phyloP scores from a whole-genome alignment of 1,140 invertebrate genomes.

The Brachionus plicatilis region DNA sequence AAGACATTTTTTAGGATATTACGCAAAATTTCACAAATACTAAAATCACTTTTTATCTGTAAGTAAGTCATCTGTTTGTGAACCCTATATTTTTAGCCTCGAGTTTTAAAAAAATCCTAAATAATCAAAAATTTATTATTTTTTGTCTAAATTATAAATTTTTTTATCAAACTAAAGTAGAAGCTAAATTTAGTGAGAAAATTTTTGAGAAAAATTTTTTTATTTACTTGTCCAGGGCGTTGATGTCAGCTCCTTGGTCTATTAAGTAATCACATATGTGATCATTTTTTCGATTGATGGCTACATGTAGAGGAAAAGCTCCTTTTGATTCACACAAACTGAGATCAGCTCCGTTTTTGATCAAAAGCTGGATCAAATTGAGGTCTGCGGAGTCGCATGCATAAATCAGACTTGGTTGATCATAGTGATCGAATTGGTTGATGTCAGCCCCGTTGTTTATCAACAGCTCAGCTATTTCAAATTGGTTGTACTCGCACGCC shows the following conservation, averaged over 20 bases:
- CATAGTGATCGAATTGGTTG: conserved; percentile 13
- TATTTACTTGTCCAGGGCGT: background rate
- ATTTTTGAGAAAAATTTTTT: background rate
- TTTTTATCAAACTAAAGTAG: no score
- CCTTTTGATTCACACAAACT: conserved; percentile 48
- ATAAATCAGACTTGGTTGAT: conserved; percentile 6
- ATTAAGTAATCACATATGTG: conserved; percentile 50
- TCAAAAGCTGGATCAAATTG: conserved; percentile 49
- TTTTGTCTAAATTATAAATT: no score
- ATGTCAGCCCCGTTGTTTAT: conserved; percentile 6
- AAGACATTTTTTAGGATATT: no score
- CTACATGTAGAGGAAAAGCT: conserved; percentile 50
- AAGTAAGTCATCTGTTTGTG: no score
- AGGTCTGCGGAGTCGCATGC: conserved; percentile 4
- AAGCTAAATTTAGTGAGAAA: no score
- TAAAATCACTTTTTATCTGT: no score
- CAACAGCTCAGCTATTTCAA: conserved; percentile 39
- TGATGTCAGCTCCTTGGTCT: conserved; percentile 45
- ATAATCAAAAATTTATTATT: no score
- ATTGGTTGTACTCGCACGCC: conserved; percentile 34
- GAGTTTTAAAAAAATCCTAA: no score
- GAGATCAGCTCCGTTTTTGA: conserved; percentile 48
- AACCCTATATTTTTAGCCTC: no score
- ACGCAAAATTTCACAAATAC: no score
- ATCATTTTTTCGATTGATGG: conserved; percentile 51